These are phyloP conservation scores for Rhinogobius similis DNA, from an alignment of 2,113 vertebrate genomes.

Conservation along the genomic window DNA sequence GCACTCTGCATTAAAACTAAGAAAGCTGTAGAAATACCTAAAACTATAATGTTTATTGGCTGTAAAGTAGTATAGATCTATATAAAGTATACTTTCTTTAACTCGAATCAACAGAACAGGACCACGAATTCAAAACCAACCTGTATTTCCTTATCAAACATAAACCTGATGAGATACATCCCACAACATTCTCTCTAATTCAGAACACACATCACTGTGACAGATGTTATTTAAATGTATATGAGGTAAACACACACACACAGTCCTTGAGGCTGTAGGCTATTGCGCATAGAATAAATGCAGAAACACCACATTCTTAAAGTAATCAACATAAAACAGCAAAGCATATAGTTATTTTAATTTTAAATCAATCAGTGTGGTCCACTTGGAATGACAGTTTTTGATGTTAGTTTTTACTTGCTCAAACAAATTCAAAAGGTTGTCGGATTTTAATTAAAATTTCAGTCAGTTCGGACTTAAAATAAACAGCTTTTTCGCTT, in stretches of 20 bases:
- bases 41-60: not conserved
- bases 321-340: not conserved
- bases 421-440: too few species aligned
- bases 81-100: too few species aligned
- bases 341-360: not conserved
- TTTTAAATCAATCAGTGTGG: not conserved
- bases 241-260: not conserved
- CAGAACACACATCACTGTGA: not conserved
- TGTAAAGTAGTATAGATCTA: too few species aligned
- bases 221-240: slow-evolving; percentile 15
- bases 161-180: not conserved
- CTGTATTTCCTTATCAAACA: not conserved
- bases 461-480: not conserved
- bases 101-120: not conserved
- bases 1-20: not conserved
- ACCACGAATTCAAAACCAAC: not conserved
- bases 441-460: not conserved
- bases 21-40: not conserved
- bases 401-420: too few species aligned
- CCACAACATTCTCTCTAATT: not conserved
- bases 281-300: not conserved
- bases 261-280: not conserved
- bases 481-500: too few species aligned
- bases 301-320: not conserved
- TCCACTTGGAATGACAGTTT: too few species aligned